phyloP scores from a whole-genome alignment of 2,888 invertebrate genomes.

The Leucophenga montana region DNA sequence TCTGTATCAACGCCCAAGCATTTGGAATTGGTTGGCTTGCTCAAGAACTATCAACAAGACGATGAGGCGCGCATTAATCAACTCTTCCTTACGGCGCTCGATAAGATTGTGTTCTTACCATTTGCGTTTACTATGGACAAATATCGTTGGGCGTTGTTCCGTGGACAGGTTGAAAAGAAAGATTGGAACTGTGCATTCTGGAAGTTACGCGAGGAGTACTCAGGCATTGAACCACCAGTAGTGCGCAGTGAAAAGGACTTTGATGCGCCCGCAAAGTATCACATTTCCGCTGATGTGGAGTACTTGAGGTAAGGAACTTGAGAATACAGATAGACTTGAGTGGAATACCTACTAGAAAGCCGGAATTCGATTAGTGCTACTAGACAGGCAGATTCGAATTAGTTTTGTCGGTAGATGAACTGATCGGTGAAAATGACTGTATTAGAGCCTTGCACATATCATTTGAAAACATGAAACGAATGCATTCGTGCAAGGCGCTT shows the following conservation, averaged over 20 bases:
- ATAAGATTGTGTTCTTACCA: constrained; percentile 81
- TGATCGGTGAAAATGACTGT: too few relatives aligned
- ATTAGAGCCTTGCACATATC: too few relatives aligned
- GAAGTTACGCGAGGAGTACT: constrained; percentile 77
- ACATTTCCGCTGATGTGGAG: constrained; percentile 81
- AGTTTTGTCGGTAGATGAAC: too few relatives aligned
- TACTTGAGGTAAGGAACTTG: constrained; percentile 80
- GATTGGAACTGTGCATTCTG: constrained; percentile 81
- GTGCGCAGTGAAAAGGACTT: constrained; percentile 80
- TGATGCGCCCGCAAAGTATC: constrained; percentile 84
- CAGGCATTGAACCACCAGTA: constrained; percentile 80
- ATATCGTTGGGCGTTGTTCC: constrained; percentile 82
- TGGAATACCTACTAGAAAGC: too few relatives aligned
- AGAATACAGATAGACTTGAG: too few relatives aligned
- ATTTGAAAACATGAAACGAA: too few relatives aligned
- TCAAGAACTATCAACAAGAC: constrained; percentile 78
- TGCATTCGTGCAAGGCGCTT: too few relatives aligned
- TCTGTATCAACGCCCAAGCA: constrained; percentile 83
- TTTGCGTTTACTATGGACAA: constrained; percentile 82
- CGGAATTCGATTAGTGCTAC: too few relatives aligned
- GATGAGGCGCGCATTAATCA: constrained; percentile 79
- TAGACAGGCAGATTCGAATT: too few relatives aligned
- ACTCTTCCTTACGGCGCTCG: constrained; percentile 79
- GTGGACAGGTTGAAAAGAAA: constrained; percentile 76
- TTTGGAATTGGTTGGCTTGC: constrained; percentile 79